Conservation (phyloP, 1,140 invertebrate species). For the Aphelinus atriplicis region DNA sequence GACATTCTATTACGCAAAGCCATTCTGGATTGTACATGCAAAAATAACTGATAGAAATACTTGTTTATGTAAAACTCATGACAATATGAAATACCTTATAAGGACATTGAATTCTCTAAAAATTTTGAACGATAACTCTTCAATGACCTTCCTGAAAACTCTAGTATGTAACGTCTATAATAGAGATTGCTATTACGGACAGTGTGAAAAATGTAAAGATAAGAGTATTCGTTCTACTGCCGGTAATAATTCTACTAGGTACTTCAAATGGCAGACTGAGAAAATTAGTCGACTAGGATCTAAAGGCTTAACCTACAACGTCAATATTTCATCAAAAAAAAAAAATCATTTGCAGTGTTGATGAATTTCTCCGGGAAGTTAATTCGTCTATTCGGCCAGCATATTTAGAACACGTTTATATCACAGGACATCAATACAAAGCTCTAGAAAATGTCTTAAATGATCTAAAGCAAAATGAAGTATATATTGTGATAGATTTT, state of each 20-base stretch:
- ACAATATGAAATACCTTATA: slow-evolving; percentile 16
- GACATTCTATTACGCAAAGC: slow-evolving; percentile 26
- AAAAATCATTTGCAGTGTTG: slow-evolving; percentile 16
- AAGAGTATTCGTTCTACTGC: slow-evolving; percentile 19
- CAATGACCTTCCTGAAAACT: slow-evolving; percentile 34
- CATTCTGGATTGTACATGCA: slow-evolving; percentile 33
- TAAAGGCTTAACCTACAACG: slow-evolving; percentile 31
- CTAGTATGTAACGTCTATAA: slow-evolving; percentile 32
- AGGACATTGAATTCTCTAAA: slow-evolving; percentile 22
- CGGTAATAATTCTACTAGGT: slow-evolving; percentile 23
- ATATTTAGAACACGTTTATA: slow-evolving; percentile 46
- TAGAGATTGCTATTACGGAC: slow-evolving; percentile 36
- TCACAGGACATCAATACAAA: slow-evolving; percentile 50
- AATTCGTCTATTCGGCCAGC: slow-evolving; percentile 22
- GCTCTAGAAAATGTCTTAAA: slow-evolving; percentile 47
- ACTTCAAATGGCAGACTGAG: slow-evolving; percentile 32
- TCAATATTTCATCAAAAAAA: slow-evolving; percentile 29
- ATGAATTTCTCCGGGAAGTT: slow-evolving; percentile 32
- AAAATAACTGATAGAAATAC: slow-evolving; percentile 27
- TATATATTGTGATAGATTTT: slow-evolving; percentile 55
- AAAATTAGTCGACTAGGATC: slow-evolving; percentile 13
- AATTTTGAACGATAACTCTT: slow-evolving; percentile 29
- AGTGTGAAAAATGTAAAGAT: slow-evolving; percentile 36
- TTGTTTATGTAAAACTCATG: slow-evolving; percentile 37
- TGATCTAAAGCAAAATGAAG: slow-evolving; percentile 48